Evolutionary conservation across 2,797 vertebrate genomes (phyloP).

Genomic region (Anas flavirostris): DNA sequence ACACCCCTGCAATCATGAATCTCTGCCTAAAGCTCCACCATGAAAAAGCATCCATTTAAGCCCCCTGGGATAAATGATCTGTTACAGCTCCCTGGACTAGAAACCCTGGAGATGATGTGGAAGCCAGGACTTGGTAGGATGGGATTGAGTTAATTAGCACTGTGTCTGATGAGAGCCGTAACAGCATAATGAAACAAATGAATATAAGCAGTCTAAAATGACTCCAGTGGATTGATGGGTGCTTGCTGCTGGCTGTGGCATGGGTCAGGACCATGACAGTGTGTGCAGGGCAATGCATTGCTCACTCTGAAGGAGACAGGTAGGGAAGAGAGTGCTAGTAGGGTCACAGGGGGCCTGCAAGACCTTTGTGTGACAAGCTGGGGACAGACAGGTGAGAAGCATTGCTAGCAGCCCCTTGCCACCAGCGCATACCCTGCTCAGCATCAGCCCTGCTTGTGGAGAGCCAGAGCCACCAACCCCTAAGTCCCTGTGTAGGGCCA

Average conservation of each 20-base stretch:
- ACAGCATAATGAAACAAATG: conserved; percentile 34
- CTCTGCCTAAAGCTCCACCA: neutral
- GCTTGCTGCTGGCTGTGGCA: neutral
- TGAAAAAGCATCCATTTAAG: conserved; percentile 24
- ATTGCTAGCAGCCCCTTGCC: neutral
- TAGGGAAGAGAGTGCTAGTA: neutral
- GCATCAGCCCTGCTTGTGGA: neutral
- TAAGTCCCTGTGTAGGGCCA: neutral
- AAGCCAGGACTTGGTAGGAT: conserved; percentile 7
- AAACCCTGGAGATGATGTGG: conserved; percentile 34
- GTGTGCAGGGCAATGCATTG: neutral
- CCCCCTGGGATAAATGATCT: neutral
- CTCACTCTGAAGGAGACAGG: rapidly evolving
- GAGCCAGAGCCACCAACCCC: neutral
- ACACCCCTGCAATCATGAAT: neutral
- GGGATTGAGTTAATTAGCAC: conserved; percentile 56
- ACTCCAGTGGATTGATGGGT: neutral
- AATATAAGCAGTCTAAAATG: conserved; percentile 24
- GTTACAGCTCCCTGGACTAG: conserved; percentile 30
- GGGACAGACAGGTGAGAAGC: neutral
- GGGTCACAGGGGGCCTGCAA: neutral
- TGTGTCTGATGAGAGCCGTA: conserved; percentile 23
- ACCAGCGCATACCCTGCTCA: neutral
- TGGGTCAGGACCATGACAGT: neutral
- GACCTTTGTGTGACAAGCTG: neutral